Conservation (phyloP, 2,113 vertebrate species). For the Leptodactylus fuscus region DNA sequence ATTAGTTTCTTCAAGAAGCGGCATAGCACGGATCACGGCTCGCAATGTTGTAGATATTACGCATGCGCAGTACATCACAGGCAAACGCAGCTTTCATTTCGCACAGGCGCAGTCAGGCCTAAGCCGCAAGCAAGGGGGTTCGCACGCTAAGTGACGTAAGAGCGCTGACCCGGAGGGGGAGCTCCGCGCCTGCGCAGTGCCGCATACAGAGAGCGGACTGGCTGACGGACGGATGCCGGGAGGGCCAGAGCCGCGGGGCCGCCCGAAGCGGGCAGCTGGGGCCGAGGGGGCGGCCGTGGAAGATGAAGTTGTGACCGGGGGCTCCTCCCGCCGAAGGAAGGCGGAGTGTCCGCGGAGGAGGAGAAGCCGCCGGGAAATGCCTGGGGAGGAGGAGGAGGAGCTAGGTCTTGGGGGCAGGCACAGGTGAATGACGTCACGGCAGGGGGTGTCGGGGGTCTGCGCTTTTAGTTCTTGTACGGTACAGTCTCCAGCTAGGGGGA, state of each 20-base stretch:
- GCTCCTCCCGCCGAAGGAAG: conserved; percentile 55
- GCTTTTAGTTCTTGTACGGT: background rate
- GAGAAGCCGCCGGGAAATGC: conserved; percentile 55
- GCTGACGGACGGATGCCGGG: conserved; percentile 59
- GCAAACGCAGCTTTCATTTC: background rate
- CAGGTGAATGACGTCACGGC: conserved; percentile 51
- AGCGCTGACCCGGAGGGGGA: conserved; percentile 52
- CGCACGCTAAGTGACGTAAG: conserved; percentile 34
- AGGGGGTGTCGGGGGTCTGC: conserved; percentile 1
- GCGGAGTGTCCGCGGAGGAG: conserved; percentile 58
- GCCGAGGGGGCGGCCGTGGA: conserved; percentile 42
- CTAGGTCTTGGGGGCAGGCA: conserved; percentile 42
- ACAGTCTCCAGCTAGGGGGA: background rate
- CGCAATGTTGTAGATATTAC: background rate
- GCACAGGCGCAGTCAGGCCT: background rate
- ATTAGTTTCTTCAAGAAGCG: background rate
- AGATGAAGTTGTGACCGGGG: conserved; percentile 39
- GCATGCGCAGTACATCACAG: background rate
- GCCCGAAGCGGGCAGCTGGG: conserved; percentile 45
- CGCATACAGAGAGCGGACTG: conserved; percentile 34
- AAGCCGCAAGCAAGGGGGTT: background rate
- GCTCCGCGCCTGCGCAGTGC: conserved; percentile 53
- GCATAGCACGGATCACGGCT: too few relatives aligned
- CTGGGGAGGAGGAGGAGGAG: conserved; percentile 58
- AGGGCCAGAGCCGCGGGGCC: conserved; percentile 57